A percentile compares a stretch with the other conserved stretches of the same genome.
These are phyloP conservation scores for Thalpophila matura DNA, from an alignment of 2,888 invertebrate genomes.

Conservation along the genomic window DNA sequence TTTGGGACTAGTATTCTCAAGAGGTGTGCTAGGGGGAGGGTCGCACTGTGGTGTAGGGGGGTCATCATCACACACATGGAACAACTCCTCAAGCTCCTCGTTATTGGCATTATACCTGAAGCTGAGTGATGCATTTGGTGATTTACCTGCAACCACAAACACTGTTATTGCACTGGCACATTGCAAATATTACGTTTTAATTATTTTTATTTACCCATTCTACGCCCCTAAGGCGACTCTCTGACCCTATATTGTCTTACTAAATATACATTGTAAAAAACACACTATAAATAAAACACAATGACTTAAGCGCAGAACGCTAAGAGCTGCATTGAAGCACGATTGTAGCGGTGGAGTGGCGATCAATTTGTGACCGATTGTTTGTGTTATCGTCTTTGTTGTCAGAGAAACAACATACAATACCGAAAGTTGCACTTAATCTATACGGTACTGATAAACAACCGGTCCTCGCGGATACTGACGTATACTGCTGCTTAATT, in stretches of 20 bases:
- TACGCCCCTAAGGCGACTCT: too few relatives aligned
- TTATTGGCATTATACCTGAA: slow-evolving; percentile 95
- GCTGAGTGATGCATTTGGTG: slow-evolving; percentile 88
- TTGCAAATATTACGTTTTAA: neutral
- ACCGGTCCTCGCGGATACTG: slow-evolving; percentile 20
- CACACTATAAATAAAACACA: slow-evolving; percentile 46
- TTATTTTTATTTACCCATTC: slow-evolving; percentile 47
- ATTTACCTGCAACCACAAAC: slow-evolving; percentile 78
- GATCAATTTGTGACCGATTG: slow-evolving; percentile 58
- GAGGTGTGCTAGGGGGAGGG: slow-evolving; percentile 75
- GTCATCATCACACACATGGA: slow-evolving; percentile 91
- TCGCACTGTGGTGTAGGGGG: slow-evolving; percentile 87
- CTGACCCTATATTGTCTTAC: neutral
- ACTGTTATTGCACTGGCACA: slow-evolving; percentile 16
- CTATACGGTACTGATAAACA: slow-evolving; percentile 29
- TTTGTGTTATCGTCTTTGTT: slow-evolving; percentile 78
- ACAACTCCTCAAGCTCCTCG: slow-evolving; percentile 93
- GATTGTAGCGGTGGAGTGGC: slow-evolving; percentile 44
- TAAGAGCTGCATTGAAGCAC: slow-evolving; percentile 47
- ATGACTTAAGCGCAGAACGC: slow-evolving; percentile 49
- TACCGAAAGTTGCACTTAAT: slow-evolving; percentile 40
- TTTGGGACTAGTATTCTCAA: slow-evolving; percentile 85
- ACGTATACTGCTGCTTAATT: slow-evolving; percentile 19
- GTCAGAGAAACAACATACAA: slow-evolving; percentile 72
- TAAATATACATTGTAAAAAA: slow-evolving; percentile 21